Evolutionary conservation across 2,113 vertebrate species (phyloP).

Genomic region (Opisthocomus hoazin): DNA sequence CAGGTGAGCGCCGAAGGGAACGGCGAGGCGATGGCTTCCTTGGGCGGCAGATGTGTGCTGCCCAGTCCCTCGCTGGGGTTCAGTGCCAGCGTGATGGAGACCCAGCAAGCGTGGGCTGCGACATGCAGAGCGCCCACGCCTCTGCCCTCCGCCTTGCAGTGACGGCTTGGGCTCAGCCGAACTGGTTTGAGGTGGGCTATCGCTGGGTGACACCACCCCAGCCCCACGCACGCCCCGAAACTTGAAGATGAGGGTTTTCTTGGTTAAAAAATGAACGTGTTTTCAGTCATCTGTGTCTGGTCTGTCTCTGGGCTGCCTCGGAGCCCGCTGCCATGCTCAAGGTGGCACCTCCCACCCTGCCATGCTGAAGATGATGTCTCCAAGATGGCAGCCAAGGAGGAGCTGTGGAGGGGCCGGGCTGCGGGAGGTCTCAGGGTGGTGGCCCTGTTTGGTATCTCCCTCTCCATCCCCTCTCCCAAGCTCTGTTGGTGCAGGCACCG

Average conservation of each 20-base stretch:
- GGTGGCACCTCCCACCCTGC: neutral
- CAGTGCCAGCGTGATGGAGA: neutral
- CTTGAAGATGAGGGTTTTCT: neutral
- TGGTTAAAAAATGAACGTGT: neutral
- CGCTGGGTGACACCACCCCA: fast-evolving
- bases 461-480: fast-evolving
- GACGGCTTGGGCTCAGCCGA: fast-evolving
- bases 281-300: neutral
- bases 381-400: neutral
- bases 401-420: neutral
- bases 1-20: conserved; percentile 16
- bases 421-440: fast-evolving
- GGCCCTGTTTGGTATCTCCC: too few relatives aligned
- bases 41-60: neutral
- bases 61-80: fast-evolving
- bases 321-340: neutral
- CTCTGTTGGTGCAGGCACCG: fast-evolving
- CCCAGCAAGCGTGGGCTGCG: fast-evolving
- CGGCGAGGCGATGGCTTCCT: fast-evolving
- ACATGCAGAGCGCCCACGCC: fast-evolving
- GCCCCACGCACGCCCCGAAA: neutral
- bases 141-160: neutral
- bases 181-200: neutral
- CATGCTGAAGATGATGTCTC: neutral
- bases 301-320: fast-evolving